Evolutionary conservation across 2,888 invertebrate species (phyloP), one percentile per base, ranked within the genome.

Genomic region (Platerodrilus igneus): DNA sequence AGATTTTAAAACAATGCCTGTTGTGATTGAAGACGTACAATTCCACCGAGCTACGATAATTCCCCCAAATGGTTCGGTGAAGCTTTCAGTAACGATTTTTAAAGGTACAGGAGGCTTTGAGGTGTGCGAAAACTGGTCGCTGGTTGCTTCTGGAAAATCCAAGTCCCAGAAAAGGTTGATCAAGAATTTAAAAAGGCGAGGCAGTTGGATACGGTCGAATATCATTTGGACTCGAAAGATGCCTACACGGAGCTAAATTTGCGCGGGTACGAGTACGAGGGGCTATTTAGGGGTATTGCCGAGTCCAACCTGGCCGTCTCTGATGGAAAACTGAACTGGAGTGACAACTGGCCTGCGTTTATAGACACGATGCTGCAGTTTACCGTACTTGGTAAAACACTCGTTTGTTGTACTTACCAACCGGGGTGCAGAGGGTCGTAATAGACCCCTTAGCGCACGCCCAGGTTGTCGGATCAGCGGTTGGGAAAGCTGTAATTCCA

Each of bases 361-460:
- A 81, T 96, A 69, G 97, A 97, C 65, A 92, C 93, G 1, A 90
- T 97, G 86, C 76, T 97, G 28, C 97, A 97, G 70, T 91, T 92
- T 64, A 80, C 81, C 34, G 86, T 95, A 57, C 71, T 94, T 47
- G 82, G 85, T 78, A 78, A 52, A 77, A 81, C 53, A 77, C 82
- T 17, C 77, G 86, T 27, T 85, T 87, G 60, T 74, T 95, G n/a
- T 86, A 85, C 64, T 69, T 95, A 48, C 94, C 95, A 1, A 93
- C 93, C 17, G 76, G 93, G 39, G 76, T 95, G 41, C 87, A 88
- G 63, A 79, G 81, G 54, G 78, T 83, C 3, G 73, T 83, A 11
- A 83, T 95, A 42, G 83, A 94, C 69, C 93, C 94, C 0, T 60
- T 65, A 23, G 74, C 76, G 53, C 91, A 92, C 56, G 66, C 70